Base-by-base conservation (phyloP, 2,797 vertebrate genomes). In the Peromyscus eremicus region DNA sequence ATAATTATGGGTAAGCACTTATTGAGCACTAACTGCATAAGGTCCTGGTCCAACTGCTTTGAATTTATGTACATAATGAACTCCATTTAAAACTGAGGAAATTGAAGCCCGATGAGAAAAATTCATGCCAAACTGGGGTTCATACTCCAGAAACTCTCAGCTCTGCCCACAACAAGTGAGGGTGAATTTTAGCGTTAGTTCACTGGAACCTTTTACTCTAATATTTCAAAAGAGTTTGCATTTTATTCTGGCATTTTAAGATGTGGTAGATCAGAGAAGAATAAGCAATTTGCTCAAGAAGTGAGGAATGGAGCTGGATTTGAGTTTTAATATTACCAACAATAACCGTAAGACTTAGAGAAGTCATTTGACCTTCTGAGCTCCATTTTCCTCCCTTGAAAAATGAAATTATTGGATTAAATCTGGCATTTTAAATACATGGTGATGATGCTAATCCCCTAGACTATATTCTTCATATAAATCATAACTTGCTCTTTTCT, bases 361-460 rank as follows among this genome's bases (percentile, higher is more conserved):
- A 91, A 29, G 13, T 49, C 43, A 37, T 82, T 82, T 71, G 88
- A 89, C 57, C 7, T 46, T 90, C 25, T 52, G 7, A 1, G 23
- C 34, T 88, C 43, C 27, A 79, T 70, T 82, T 94, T 52, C 17
- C 8, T 85, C 6, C 68, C 91, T 64, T 84, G n/a, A 94, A 87
- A 92, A 96, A 91, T 46, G 23, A 94, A 94, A 80, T 55, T 25
- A 14, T 70, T 83, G 62, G 66, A 66, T 93, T 93, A 89, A 92
- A 95, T 89, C 37, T 91, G 21, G 6, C 32, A 60, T 13, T 19
- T 55, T 5, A 80, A 94, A 62, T 90, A 40, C 11, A 23, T 13
- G 60, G 64, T 64, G 52, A 94, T 92, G 64, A 94, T 32, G 17
- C 17, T 91, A 71, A 95, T 88, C 25, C 32, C 5, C 12, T 94